Evolutionary conservation across 2,888 invertebrate genomes (phyloP), one percentile per base, ranked within the genome.

Genomic region (Erebia epiphron): DNA sequence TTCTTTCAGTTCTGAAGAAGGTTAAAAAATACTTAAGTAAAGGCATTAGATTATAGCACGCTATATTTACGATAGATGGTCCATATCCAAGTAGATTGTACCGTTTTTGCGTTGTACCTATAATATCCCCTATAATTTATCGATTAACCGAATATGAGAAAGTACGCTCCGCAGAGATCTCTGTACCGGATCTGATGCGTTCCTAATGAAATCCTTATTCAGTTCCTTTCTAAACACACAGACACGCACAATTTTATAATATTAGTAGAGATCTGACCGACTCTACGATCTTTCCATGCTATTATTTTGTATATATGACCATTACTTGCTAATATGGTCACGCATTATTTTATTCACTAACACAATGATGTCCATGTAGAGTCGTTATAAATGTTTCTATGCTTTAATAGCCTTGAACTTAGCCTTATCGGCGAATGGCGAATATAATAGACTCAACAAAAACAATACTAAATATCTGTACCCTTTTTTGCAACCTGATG

Each of bases 281-380:
- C n/a, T 10, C 43, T 64, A 41, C 64, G 13, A 21, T 62, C 11
- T 7, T 50, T 35, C 10, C 54, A 16, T 64, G 35, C 54, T 41
- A 54, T 64, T 35, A 35, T 35, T 5, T 35, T n/a, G 26, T 52
- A 52, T 52, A 52, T 35, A 46, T 46, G 35, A 63, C 13, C 49
- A 62, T 18, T 21, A 14, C 7, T 64, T 64, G 50, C 63, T 10
- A 68, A 62, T 69, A 64, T 58, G 60, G 50, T 61, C 35, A 58
- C 46, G 21, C 49, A 69, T 70, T 70, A 64, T 52, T 67, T 56
- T 43, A 67, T 50, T 35, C 41, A 54, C 13, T 18, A 26, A 52
- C 16, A 43, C 64, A 70, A 70, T 54, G 54, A 67, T 16, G 60
- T 41, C 72, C 64, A 18, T 72, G 49, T 54, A 52, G 4, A 52